Conservation (phyloP, 1,140 invertebrate species). For the Megalopta genalis region DNA sequence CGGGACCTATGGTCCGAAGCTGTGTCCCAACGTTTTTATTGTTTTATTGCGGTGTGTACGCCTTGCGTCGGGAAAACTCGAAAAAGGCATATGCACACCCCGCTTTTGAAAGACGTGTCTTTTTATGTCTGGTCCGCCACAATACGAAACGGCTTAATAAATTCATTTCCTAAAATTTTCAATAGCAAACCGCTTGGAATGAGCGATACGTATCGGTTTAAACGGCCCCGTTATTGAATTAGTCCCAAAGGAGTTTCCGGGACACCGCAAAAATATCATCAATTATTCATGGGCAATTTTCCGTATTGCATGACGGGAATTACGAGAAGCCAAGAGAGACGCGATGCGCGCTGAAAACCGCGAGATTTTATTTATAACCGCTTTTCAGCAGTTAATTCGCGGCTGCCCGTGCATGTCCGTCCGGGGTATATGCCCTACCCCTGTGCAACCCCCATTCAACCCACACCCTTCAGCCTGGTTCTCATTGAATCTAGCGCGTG, state of each 20-base stretch:
- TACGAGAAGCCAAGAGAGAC: conserved; percentile 17
- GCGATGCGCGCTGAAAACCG: conserved; percentile 22
- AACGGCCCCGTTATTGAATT: background rate
- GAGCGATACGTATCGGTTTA: background rate
- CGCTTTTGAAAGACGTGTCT: no score
- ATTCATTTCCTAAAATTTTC: no score
- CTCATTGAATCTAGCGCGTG: conserved; percentile 49
- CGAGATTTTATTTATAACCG: conserved; percentile 61
- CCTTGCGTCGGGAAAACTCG: no score
- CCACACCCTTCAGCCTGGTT: background rate
- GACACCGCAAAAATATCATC: background rate
- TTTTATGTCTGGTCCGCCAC: no score
- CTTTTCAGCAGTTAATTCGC: conserved; percentile 64
- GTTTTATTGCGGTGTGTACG: no score
- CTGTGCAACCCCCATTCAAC: conserved; percentile 23
- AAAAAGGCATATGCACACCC: no score
- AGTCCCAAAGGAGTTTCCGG: background rate
- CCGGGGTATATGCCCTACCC: conserved; percentile 15
- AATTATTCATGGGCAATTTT: conserved; percentile 56
- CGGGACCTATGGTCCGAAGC: no score
- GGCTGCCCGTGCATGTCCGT: conserved; percentile 28
- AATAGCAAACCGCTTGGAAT: background rate
- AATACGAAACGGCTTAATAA: no score
- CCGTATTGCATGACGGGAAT: conserved; percentile 43
- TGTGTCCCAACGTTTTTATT: no score